Evolutionary conservation across 2,888 invertebrate genomes (phyloP).

Genomic region (Lasioglossum malachurum): DNA sequence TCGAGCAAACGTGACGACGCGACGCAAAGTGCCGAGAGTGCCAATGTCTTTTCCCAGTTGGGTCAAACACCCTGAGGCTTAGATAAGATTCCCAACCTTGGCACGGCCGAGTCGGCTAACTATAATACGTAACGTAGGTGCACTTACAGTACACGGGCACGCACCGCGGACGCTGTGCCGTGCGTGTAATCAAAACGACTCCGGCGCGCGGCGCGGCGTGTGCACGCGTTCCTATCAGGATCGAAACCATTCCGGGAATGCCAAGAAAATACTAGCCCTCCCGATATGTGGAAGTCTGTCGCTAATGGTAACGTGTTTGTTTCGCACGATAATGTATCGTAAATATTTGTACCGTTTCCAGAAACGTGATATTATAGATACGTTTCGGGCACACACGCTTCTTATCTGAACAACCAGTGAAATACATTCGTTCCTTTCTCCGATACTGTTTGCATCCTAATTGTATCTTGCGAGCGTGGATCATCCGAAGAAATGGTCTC

Average conservation of each 20-base stretch:
- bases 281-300: conserved; percentile 26
- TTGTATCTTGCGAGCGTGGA: too few relatives aligned
- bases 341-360: conserved; percentile 27
- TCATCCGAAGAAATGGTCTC: too few relatives aligned
- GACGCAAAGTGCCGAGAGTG: conserved; percentile 61
- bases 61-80: conserved; percentile 80
- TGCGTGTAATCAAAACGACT: conserved; percentile 22
- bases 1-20: conserved; percentile 45
- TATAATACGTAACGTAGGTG: conserved; percentile 63
- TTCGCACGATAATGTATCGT: conserved; percentile 43
- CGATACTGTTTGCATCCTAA: background rate
- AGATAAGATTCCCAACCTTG: conserved; percentile 81
- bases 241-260: conserved; percentile 46
- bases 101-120: conserved; percentile 72
- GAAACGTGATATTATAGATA: conserved; percentile 1
- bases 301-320: conserved; percentile 34
- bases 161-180: conserved; percentile 8
- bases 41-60: conserved; percentile 79
- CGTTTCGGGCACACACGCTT: background rate
- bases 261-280: conserved; percentile 30
- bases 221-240: conserved; percentile 23
- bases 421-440: background rate
- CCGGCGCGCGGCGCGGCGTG: background rate
- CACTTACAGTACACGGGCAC: conserved; percentile 41
- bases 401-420: background rate